Base-by-base conservation (phyloP, 1,140 invertebrate species). In the Ectropis grisescens region DNA sequence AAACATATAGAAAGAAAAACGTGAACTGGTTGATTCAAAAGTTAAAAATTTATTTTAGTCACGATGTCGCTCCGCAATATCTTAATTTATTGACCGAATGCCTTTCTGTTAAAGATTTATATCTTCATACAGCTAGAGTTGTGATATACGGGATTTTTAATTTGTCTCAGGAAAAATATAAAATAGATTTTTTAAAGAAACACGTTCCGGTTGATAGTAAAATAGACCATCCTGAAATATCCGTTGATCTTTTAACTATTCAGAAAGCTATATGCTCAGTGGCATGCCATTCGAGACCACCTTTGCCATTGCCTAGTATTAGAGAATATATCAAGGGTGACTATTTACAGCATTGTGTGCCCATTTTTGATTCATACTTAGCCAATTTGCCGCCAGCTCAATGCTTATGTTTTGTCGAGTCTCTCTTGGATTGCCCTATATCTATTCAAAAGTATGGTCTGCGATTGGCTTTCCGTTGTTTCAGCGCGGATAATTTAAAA, bases 361-460 rank as follows among this genome's bases (percentile, higher is more conserved):
- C 61, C 4, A 56, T 68, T 29, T 64, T 78, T 14, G 52, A 59
- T 24, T 47, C 44, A 13, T 70, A 59, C 35, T 29, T 44, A 11
- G 44, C 35, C n/a, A 58, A 71, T 13, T 33, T 78, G 4, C 55
- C 67, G 10, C 30, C 33, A 2, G 41, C 57, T 1, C 14, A 22
- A 7, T 52, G 44, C 7, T 26, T 50, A 4, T 41, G 62, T 29
- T 78, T 74, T 31, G 51, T 67, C 5, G 40, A 57, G 23, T 38
- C 44, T 9, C 33, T 61, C 10, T 28, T 78, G 16, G 30, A 69
- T 10, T 22, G 37, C 2, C 67, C 69, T 1, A 33, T 69, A 5
- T 69, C 65, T 1, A 35, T 71, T 7, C 68, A 71, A 41, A 74
- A 74, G 35, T 67, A 69, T 37, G 60, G 59, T 5, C 33, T 76